Evolutionary conservation across 2,888 invertebrate genomes (phyloP).

Genomic region (Taphrorychus bicolor): DNA sequence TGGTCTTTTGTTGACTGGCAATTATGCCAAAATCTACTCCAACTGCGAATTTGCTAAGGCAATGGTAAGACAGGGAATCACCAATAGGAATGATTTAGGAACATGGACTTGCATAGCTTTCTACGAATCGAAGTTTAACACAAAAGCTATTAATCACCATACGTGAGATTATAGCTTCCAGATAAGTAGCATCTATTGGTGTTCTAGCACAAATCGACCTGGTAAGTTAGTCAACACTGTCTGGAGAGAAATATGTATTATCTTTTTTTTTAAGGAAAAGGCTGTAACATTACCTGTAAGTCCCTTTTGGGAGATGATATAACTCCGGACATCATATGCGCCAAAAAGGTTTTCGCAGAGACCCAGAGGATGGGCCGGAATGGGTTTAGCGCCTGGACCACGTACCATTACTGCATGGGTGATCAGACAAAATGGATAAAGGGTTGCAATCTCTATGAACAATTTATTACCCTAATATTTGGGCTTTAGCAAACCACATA

Average conservation of each 20-base stretch:
- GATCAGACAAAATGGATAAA: slow-evolving; percentile 31
- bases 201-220: slow-evolving; percentile 25
- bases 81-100: slow-evolving; percentile 44
- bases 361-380: not conserved
- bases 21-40: slow-evolving; percentile 35
- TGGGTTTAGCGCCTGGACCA: slow-evolving; percentile 38
- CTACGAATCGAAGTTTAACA: slow-evolving; percentile 44
- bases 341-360: slow-evolving; percentile 28
- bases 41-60: slow-evolving; percentile 44
- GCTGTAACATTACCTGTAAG: slow-evolving; percentile 36
- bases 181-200: slow-evolving; percentile 45
- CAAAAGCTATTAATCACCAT: slow-evolving; percentile 40
- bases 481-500: too few relatives aligned
- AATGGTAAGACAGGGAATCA: slow-evolving; percentile 64
- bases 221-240: slow-evolving; percentile 15
- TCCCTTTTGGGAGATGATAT: slow-evolving; percentile 35
- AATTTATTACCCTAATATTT: not conserved
- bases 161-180: slow-evolving; percentile 45
- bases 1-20: not conserved
- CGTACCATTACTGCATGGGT: slow-evolving; percentile 31
- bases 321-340: slow-evolving; percentile 25
- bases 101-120: slow-evolving; percentile 44
- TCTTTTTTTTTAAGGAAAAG: slow-evolving; percentile 30
- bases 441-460: slow-evolving; percentile 20
- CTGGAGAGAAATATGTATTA: not conserved